Base-by-base conservation (phyloP, 2,888 invertebrate species). In the Drosophila stalkeri region DNA sequence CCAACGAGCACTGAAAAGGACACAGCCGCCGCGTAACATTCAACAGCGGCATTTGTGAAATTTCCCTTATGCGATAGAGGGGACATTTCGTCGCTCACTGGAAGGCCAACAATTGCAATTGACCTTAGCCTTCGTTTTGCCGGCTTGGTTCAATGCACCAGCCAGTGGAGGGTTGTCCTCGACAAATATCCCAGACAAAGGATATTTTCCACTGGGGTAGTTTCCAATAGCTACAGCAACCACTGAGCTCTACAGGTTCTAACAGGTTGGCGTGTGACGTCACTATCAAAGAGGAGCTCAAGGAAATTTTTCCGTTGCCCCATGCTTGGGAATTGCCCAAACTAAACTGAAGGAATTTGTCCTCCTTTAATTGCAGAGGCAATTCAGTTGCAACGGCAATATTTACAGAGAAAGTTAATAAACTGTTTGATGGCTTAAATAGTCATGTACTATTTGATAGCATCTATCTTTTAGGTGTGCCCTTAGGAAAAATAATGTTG, bases 61-160 rank as follows among this genome's bases (percentile, higher is more conserved):
- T 82, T 83, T 75, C 74, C 75, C 57, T 57, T 23, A 6, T 27
- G 33, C 12, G 20, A 39, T 37, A 31, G 37, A 20, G 64, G 59
- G 76, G 76, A 79, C 18, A 69, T 82, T 79, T 66, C 23, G 44
- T 35, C 67, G 81, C 86, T 82, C 81, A 83, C 81, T 86, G 88
- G 85, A 87, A 85, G 35, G 41, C 46, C 31, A 55, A 54, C 52
- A 67, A 81, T 64, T 89, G 87, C 86, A 86, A 70, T 76, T 90
- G 89, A 90, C 90, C 90, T 90, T 90, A 89, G 90, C 91, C 91
- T 90, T 89, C 88, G 77, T 72, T 72, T 74, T 76, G 86, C 89
- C 91, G 88, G 90, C 65, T 78, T 78, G 65, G 89, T 88, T 89
- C 81, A 86, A 81, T 75, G 85, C 79, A 82, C 77, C 64, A 69